Evolutionary conservation across 1,140 invertebrate genomes (phyloP).

Genomic region (Oscheius sp.): DNA sequence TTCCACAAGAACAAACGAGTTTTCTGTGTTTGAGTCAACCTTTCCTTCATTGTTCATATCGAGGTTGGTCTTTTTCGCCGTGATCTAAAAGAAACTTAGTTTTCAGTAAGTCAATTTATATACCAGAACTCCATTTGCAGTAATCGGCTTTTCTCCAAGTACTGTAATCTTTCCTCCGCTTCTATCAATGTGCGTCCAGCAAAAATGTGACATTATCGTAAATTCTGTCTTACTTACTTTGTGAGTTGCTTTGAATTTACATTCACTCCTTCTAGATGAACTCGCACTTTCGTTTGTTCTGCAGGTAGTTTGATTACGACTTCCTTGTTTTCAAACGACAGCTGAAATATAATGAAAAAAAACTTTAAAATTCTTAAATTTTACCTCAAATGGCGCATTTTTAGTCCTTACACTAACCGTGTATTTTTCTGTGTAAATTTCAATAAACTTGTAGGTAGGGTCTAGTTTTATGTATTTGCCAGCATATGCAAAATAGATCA

Average conservation of each 20-base stretch:
- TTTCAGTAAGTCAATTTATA: no score
- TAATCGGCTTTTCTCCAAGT: not conserved
- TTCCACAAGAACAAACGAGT: not conserved
- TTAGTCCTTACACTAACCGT: not conserved
- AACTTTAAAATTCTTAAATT: no score
- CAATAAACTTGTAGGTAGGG: not conserved
- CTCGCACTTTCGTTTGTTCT: not conserved
- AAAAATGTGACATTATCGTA: not conserved
- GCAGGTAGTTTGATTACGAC: not conserved
- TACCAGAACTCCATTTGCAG: not conserved
- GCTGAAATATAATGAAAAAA: no score
- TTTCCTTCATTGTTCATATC: not conserved
- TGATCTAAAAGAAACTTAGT: no score
- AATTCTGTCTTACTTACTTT: not conserved
- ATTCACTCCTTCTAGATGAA: not conserved
- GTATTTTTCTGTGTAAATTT: not conserved
- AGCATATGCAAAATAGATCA: not conserved
- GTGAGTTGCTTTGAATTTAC: not conserved
- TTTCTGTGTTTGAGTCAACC: not conserved
- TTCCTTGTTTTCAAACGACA: not conserved
- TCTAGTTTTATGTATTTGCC: not conserved
- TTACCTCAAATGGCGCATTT: not conserved
- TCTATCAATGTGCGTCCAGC: not conserved
- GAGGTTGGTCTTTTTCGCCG: not conserved
- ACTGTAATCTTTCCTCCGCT: not conserved